Percentiles rank a stretch among this genome's conserved stretches.
These are phyloP conservation scores for Jaculus jaculus DNA, from an alignment of 2,113 vertebrate genomes.

Conservation along the genomic window DNA sequence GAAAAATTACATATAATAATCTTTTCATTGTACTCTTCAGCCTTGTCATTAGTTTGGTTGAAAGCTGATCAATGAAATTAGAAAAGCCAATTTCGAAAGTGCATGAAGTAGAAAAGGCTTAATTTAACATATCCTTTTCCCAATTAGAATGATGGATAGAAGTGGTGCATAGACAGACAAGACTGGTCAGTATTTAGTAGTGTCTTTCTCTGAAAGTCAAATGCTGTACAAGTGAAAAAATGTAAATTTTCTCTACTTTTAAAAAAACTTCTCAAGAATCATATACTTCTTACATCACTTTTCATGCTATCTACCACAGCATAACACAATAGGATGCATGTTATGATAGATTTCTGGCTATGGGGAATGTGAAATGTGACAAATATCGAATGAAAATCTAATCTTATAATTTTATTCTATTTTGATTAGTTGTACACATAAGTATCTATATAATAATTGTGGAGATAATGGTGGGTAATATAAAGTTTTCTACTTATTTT, in stretches of 20 bases:
- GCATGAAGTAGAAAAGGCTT: constrained; percentile 61
- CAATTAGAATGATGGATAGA: constrained; percentile 61
- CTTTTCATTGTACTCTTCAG: constrained; percentile 29
- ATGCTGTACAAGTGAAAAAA: background rate
- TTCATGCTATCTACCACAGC: background rate
- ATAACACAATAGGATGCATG: constrained; percentile 6
- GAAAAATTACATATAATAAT: constrained; percentile 36
- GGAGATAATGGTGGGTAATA: background rate
- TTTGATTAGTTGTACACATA: background rate
- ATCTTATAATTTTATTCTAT: constrained; percentile 19
- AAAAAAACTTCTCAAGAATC: constrained; percentile 22
- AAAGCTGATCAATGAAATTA: constrained; percentile 58
- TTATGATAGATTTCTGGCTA: constrained; percentile 24
- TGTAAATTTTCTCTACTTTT: constrained; percentile 27
- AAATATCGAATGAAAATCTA: background rate
- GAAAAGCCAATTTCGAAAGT: constrained; percentile 53
- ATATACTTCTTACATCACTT: background rate
- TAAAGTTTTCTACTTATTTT: constrained; percentile 17
- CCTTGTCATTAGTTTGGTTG: constrained; percentile 50
- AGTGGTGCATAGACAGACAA: constrained; percentile 36
- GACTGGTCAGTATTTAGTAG: constrained; percentile 34
- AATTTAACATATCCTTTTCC: constrained; percentile 60
- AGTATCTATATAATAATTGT: background rate
- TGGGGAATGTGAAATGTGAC: background rate
- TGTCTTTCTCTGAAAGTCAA: constrained; percentile 51